These are phyloP conservation scores for Oryzias curvinotus DNA, from an alignment of 2,113 vertebrate genomes.

Conservation along the genomic window DNA sequence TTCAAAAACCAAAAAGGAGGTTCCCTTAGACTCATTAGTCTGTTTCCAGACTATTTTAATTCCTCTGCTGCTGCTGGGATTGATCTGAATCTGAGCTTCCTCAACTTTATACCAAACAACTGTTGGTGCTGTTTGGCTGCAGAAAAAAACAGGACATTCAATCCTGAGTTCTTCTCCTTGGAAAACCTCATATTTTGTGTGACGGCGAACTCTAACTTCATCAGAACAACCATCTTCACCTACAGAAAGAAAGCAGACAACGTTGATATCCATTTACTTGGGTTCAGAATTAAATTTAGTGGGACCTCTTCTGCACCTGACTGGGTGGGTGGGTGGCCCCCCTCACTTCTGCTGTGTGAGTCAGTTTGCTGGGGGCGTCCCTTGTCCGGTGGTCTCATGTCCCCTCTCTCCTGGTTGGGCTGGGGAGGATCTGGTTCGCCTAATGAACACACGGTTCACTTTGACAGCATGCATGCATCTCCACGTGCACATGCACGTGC, in stretches of 20 bases:
- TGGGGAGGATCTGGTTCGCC: no score
- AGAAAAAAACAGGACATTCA: conserved; percentile 38
- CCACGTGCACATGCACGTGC: no score
- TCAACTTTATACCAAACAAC: conserved; percentile 53
- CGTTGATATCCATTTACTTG: no score
- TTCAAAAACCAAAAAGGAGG: conserved; percentile 33
- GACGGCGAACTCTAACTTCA: rapidly evolving
- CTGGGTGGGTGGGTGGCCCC: no score
- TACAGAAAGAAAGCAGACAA: conserved; percentile 21
- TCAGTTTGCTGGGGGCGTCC: no score
- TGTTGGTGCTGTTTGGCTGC: neutral
- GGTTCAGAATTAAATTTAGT: no score
- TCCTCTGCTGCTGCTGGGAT: neutral
- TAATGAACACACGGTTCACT: no score
- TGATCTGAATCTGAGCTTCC: rapidly evolving
- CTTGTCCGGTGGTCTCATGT: no score
- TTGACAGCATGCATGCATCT: no score
- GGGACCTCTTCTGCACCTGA: no score
- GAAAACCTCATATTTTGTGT: rapidly evolving
- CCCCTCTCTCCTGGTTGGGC: no score
- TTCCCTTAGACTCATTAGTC: rapidly evolving
- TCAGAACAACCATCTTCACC: neutral
- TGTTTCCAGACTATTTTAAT: conserved; percentile 8
- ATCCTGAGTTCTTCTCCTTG: conserved; percentile 28
- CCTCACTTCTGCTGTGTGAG: no score